Percentiles rank a stretch among this genome's conserved stretches.
Evolutionary conservation across 1,140 invertebrate species (phyloP).

Genomic region (Bombus confusus): DNA sequence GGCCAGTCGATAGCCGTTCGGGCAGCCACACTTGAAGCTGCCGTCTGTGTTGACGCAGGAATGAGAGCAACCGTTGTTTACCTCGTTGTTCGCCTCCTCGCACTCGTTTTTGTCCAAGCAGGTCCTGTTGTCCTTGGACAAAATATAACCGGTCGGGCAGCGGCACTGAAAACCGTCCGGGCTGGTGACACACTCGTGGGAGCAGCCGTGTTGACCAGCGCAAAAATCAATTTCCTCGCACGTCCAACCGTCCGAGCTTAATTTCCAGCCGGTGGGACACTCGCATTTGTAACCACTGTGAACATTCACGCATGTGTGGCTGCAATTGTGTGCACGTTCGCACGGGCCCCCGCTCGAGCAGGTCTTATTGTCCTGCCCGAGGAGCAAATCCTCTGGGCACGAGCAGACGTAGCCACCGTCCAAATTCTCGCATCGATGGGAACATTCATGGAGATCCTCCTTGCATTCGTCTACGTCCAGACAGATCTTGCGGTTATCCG

Average conservation of each 20-base stretch:
- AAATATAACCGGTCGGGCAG: conserved; percentile 83
- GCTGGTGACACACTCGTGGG: conserved; percentile 81
- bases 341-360: conserved; percentile 88
- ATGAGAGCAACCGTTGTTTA: conserved; percentile 82
- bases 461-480: conserved; percentile 33
- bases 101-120: conserved; percentile 84
- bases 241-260: conserved; percentile 77
- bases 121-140: conserved; percentile 72
- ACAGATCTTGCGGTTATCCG: conserved; percentile 31
- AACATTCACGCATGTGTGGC: conserved; percentile 80
- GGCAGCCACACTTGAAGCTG: conserved; percentile 85
- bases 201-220: conserved; percentile 82
- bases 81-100: conserved; percentile 73
- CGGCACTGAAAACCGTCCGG: conserved; percentile 82
- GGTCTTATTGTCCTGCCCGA: conserved; percentile 67
- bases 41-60: conserved; percentile 87
- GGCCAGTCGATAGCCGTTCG: conserved; percentile 82
- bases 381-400: conserved; percentile 73
- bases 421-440: conserved; percentile 82
- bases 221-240: conserved; percentile 88
- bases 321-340: conserved; percentile 79
- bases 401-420: conserved; percentile 79
- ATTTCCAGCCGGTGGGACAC: conserved; percentile 83
- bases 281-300: conserved; percentile 84
- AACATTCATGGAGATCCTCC: conserved; percentile 73